Percentiles rank a stretch among this genome's conserved stretches.
Conservation (phyloP, 2,888 invertebrate genomes). For the Xylota sylvarum region DNA sequence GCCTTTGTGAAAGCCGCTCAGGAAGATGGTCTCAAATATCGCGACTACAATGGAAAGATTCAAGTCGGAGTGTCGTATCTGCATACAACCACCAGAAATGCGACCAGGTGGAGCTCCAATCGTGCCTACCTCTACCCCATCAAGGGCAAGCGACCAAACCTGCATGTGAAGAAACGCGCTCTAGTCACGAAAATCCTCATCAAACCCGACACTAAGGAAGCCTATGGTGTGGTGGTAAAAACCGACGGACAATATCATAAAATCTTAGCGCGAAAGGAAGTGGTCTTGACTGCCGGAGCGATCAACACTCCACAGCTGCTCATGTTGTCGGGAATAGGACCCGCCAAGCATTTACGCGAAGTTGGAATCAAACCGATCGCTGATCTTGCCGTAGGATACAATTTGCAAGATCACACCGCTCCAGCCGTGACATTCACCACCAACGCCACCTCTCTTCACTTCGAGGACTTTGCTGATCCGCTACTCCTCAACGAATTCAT, state of each 20-base stretch:
- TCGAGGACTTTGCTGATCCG: constrained; percentile 83
- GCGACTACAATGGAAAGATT: constrained; percentile 89
- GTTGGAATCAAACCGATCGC: constrained; percentile 86
- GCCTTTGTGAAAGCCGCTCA: constrained; percentile 88
- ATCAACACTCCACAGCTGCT: constrained; percentile 93
- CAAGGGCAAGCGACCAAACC: constrained; percentile 85
- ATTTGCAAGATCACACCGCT: constrained; percentile 88
- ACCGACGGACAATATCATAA: constrained; percentile 84
- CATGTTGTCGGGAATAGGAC: constrained; percentile 91
- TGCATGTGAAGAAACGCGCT: constrained; percentile 86
- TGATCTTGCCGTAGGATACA: constrained; percentile 88
- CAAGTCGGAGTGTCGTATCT: constrained; percentile 88
- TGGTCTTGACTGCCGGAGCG: constrained; percentile 91
- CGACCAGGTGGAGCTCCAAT: constrained; percentile 87
- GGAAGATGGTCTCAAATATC: constrained; percentile 87
- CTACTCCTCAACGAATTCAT: constrained; percentile 81
- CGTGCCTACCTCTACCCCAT: constrained; percentile 87
- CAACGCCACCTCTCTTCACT: constrained; percentile 84
- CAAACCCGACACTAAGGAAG: constrained; percentile 85
- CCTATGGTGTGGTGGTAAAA: constrained; percentile 87
- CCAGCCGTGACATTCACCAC: constrained; percentile 89
- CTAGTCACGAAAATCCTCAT: constrained; percentile 87
- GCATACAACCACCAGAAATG: constrained; percentile 87
- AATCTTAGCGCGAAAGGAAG: constrained; percentile 87
- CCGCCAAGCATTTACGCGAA: constrained; percentile 86